These are phyloP conservation scores for Epiblema foenella DNA, from an alignment of 2,888 invertebrate genomes.

Conservation along the genomic window DNA sequence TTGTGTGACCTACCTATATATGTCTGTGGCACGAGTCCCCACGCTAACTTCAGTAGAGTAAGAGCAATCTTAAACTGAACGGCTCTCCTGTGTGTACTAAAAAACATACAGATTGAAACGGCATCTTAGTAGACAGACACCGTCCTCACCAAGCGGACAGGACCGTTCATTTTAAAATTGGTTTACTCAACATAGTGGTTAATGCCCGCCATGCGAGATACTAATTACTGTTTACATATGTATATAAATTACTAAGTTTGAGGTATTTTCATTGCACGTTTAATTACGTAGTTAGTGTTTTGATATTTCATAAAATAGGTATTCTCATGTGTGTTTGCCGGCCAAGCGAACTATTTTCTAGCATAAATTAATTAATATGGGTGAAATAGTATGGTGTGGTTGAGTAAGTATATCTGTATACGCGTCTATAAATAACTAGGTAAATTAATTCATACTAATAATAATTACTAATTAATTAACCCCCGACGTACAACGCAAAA, in stretches of 20 bases:
- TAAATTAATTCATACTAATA: no score
- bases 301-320: neutral
- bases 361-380: neutral
- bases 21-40: neutral
- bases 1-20: neutral
- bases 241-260: neutral
- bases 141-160: no score
- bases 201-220: slow-evolving; percentile 24
- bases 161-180: no score
- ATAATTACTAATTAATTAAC: no score
- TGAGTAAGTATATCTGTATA: no score
- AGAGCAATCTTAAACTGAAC: no score
- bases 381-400: no score
- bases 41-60: neutral
- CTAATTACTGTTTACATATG: neutral
- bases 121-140: no score
- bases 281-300: neutral
- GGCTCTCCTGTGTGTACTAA: no score
- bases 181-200: neutral
- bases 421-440: no score
- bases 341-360: slow-evolving; percentile 1
- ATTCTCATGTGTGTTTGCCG: neutral
- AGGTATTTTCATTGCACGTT: neutral
- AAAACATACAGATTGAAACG: no score
- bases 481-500: no score